phyloP scores from a whole-genome alignment of 2,888 invertebrate species.

The Ptychoptera contaminata region DNA sequence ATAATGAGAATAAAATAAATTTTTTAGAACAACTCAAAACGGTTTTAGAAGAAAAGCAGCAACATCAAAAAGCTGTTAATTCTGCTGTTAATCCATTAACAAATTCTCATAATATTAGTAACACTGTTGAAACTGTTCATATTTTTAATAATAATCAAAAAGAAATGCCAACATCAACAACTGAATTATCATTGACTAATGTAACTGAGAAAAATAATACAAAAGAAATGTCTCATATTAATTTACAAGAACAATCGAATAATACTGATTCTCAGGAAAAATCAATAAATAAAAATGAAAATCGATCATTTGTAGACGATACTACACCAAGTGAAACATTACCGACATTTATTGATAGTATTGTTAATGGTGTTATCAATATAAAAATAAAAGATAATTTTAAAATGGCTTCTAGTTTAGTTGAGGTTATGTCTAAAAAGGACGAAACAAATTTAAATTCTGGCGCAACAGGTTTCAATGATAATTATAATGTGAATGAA shows the following conservation, averaged over 20 bases:
- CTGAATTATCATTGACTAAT: neutral
- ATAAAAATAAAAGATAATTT: slow-evolving; percentile 46
- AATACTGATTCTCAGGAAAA: slow-evolving; percentile 12
- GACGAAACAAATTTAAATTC: slow-evolving; percentile 19
- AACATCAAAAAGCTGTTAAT: too few relatives aligned
- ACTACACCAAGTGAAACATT: slow-evolving; percentile 30
- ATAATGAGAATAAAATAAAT: neutral
- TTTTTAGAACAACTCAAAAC: slow-evolving; percentile 6
- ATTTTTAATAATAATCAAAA: neutral
- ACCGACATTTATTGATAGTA: slow-evolving; percentile 31
- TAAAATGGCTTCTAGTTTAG: slow-evolving; percentile 41
- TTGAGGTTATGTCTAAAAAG: slow-evolving; percentile 31
- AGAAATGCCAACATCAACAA: neutral
- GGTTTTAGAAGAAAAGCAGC: slow-evolving; percentile 6
- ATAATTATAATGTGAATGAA: slow-evolving; percentile 12
- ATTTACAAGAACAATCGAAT: too few relatives aligned
- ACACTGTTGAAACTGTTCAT: too few relatives aligned
- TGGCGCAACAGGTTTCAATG: slow-evolving; percentile 8
- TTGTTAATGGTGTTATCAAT: slow-evolving; percentile 38
- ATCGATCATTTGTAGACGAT: too few relatives aligned
- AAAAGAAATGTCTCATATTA: too few relatives aligned
- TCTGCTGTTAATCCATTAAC: too few relatives aligned
- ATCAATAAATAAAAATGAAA: slow-evolving; percentile 6
- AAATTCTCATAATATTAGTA: neutral
- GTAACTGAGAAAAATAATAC: neutral